Base-by-base conservation (phyloP, 2,797 vertebrate genomes). In the Champsocephalus gunnari region DNA sequence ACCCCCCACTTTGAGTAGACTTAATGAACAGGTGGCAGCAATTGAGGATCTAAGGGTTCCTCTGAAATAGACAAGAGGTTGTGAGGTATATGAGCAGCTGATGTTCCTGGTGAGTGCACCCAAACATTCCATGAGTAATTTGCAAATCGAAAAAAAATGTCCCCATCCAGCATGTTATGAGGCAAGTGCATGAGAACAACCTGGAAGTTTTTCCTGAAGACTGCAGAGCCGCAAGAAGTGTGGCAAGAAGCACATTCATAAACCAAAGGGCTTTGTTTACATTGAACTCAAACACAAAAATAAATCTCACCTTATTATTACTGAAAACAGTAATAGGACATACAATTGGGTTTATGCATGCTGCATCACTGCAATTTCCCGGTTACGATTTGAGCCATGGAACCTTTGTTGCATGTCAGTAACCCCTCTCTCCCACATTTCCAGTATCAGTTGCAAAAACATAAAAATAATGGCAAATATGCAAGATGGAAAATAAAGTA, bases 51-150 rank as follows among this genome's bases (percentile, higher is more conserved):
- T 49, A 50, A 62, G 49, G 38, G 21, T 49, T 51, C 28, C n/a
- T 66, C 11, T 58, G 24, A 70, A 81, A 81, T 78, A 81, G 60
- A 75, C 12, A 19, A 41, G 10, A 53, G 19, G 14, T 54, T 71
- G 58, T 1, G 8, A 61, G 61, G 54, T 34, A 10, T 32, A 43
- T 55, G 44, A 64, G 49, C 63, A 75, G 54, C 49, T 77, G 56
- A 12, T 58, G 59, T 47, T 71, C 28, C 28, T 28, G 4, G 17
- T 11, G n/a, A 49, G 51, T 63, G 9, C 34, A 38, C 60, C 14
- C 12, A 59, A 12, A 64, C 17, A 50, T 45, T 17, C 49, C 12
- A 8, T 54, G 9, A 51, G 3, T 12, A 19, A 54, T 60, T 49
- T 9, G 62, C 3, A 56, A 43, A 68, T 60, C 17, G 41, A 60